Evolutionary conservation across 2,113 vertebrate species (phyloP).

Genomic region (Sinocyclocheilus anshuiensis): DNA sequence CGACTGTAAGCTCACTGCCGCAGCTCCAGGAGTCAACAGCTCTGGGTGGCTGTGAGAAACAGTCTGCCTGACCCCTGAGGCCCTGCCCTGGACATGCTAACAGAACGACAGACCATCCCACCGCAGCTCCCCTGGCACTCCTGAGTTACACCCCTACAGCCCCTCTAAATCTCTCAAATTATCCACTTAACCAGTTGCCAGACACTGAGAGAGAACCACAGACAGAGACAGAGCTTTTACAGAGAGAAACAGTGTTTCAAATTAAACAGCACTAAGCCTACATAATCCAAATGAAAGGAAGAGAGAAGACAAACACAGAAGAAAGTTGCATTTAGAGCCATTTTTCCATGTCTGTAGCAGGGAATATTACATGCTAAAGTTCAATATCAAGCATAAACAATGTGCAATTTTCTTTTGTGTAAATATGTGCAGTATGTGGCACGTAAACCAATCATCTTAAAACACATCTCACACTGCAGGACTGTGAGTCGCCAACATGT

Average conservation of each 20-base stretch:
- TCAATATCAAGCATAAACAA: too few relatives aligned
- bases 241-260: constrained; percentile 47
- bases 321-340: not conserved
- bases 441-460: too few relatives aligned
- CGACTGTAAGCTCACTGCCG: not conserved
- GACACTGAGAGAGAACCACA: not conserved
- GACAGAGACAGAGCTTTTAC: constrained; percentile 63
- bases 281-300: constrained; percentile 25
- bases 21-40: not conserved
- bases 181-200: constrained; percentile 69
- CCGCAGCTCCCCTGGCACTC: constrained; percentile 62
- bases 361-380: too few relatives aligned
- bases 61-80: constrained; percentile 6
- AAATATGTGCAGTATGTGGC: too few relatives aligned
- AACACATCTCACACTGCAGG: too few relatives aligned
- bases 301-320: not conserved
- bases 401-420: too few relatives aligned
- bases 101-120: not conserved
- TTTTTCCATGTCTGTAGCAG: too few relatives aligned
- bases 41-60: constrained; percentile 26
- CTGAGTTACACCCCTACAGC: constrained; percentile 57
- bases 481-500: too few relatives aligned
- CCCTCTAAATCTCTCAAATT: constrained; percentile 73
- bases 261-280: not conserved
- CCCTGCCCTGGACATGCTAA: constrained; percentile 21